Conservation (phyloP, 2,113 vertebrate genomes). For the Leiothrix lutea region DNA sequence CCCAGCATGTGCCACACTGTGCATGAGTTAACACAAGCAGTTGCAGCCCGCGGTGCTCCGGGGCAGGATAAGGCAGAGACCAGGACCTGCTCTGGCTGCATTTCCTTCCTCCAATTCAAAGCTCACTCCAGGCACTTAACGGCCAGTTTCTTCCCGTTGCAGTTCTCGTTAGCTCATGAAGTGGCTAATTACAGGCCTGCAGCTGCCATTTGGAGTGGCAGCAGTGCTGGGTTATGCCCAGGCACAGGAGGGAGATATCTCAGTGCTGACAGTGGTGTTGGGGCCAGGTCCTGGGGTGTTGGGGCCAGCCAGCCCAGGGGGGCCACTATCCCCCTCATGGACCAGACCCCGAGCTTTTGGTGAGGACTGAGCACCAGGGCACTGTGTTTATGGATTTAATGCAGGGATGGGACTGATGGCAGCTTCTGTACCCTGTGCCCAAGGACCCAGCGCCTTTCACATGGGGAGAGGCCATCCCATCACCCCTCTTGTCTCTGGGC, state of each 20-base stretch:
- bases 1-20: accelerated
- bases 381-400: not conserved
- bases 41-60: accelerated
- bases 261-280: accelerated
- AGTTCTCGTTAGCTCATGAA: not conserved
- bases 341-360: not conserved
- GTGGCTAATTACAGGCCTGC: not conserved
- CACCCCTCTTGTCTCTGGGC: not conserved
- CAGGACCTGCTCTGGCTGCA: accelerated
- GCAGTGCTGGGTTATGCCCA: not conserved
- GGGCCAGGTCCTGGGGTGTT: not conserved
- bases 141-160: not conserved
- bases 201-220: not conserved
- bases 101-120: slow-evolving; percentile 58
- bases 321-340: accelerated
- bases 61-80: not conserved
- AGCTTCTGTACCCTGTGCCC: not conserved
- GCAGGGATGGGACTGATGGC: not conserved
- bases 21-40: accelerated
- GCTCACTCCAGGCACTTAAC: not conserved
- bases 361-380: accelerated
- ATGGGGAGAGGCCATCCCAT: not conserved
- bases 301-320: not conserved
- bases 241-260: not conserved
- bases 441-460: not conserved